Evolutionary conservation across 2,888 invertebrate genomes (phyloP), one percentile per base, ranked within the genome.

Genomic region (Aleiodes alternator): DNA sequence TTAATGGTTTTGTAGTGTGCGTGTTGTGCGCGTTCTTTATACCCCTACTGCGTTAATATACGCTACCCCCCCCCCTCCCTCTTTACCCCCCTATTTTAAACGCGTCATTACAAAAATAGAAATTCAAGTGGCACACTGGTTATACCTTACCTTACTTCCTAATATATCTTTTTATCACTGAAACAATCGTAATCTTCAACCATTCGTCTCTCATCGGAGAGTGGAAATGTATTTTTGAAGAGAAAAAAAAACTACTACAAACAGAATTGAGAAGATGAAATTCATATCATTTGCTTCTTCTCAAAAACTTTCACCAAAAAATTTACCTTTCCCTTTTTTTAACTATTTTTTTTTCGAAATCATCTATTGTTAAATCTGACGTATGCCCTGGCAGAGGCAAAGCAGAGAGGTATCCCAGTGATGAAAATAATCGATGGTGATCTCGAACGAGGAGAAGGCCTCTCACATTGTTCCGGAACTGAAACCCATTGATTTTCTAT

Each of bases 1-100:
- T 72, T 76, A 70, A 76, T 75, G 75, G 72, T 75, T 76, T 73
- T 73, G 66, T 77, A 64, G 76, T 79, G 78, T 77, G 77, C 76
- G 76, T 71, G 76, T 76, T 73, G 50, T 69, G 73, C 50, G 64
- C 64, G 55, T 55, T 66, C 69, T 57, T 69, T 12, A n/a, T 43
- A 56, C 57, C 48, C 70, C 31, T 16, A 56, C n/a, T 70, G 43
- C 53, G 64, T 66, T 55, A 38, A 38, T 31, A 56, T 23, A 23
- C 23, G 23, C 23, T 23, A 23, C 23, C 34, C 16, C 34, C 34
- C 57, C 73, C 61, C 69, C 73, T 69, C 74, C 66, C 72, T 64
- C 55, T 55, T 66, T 23, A 23, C 23, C 69, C 16, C 31, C 43
- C 48, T 56, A 29, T 48, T 70, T 56, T 29, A 16, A 56, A 48